phyloP scores from a whole-genome alignment of 2,797 vertebrate species.

The Corythornis leucogaster region DNA sequence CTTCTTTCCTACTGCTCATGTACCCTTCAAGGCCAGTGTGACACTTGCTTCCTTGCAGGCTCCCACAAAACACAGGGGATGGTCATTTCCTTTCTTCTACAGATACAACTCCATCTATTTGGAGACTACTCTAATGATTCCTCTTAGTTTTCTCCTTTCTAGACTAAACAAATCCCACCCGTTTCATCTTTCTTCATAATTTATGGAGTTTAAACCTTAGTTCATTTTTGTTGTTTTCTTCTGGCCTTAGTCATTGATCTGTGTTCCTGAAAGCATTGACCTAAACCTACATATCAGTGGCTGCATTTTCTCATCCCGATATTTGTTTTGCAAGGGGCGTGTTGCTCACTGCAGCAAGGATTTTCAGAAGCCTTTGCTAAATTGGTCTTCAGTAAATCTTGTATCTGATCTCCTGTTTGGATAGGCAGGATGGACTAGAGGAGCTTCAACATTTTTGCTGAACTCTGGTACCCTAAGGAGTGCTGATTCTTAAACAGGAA shows the following conservation, averaged over 20 bases:
- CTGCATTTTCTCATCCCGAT: background rate
- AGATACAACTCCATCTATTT: background rate
- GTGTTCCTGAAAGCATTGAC: background rate
- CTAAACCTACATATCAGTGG: background rate
- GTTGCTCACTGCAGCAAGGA: background rate
- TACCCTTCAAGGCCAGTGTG: fast-evolving
- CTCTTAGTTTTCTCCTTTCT: background rate
- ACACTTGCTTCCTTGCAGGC: background rate
- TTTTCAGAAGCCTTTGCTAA: background rate
- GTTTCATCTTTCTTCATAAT: conserved; percentile 17
- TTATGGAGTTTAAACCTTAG: background rate
- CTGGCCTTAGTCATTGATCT: background rate
- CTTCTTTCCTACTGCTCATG: background rate
- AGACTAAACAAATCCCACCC: conserved; percentile 45
- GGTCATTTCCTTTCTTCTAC: background rate
- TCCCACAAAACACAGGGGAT: background rate
- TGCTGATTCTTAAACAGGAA: background rate
- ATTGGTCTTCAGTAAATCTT: background rate
- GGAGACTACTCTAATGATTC: background rate
- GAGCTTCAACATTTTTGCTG: background rate
- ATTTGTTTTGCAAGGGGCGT: background rate
- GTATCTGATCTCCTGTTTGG: background rate
- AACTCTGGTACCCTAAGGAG: background rate
- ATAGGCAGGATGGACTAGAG: background rate
- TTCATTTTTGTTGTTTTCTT: background rate